Evolutionary conservation across 2,797 vertebrate genomes (phyloP), one percentile per base, ranked within the genome.

Genomic region (Lepus townsendii): DNA sequence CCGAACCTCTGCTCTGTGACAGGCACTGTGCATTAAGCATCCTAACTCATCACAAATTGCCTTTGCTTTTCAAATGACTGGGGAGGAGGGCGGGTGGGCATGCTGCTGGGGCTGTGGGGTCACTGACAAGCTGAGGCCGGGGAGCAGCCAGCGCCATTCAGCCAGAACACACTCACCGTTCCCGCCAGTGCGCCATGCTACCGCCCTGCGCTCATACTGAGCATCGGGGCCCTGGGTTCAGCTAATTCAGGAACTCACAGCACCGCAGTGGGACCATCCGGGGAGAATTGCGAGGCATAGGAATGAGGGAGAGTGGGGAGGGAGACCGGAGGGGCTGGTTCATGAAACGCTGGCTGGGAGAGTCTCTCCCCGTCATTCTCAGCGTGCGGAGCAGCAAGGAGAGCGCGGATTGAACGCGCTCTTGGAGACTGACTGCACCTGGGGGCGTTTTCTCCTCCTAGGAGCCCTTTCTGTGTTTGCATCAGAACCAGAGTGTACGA

Each of bases 21-120:
- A 62, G n/a, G 62, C 32, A 62, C 60, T 63, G 47, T 79, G 47
- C 30, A 11, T 68, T 73, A 73, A 79, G 69, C 78, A 71, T 88
- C 50, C 83, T 78, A 85, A 87, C 73, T 91, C 35, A 62, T 66
- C 92, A 47, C 8, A 69, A 50, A 85, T 71, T n/a, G 35, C 26
- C 52, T 87, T 90, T 84, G 35, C 96, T 87, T 83, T 92, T 57
- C 19, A 57, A n/a, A 83, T 20, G 47, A 20, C 19, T 71, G 12
- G 22, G 8, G 60, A 57, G 83, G 75, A 92, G 60, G n/a, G 83
- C 38, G 5, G 5, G 2, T 42, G 35, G 35, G 73, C 52, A 35
- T 50, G 32, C n/a, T 19, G 30, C 0, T 32, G 27, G 16, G 38
- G 66, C 22, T 8, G 30, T n/a, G 60, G 42, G 83, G 32, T 72